phyloP scores from a whole-genome alignment of 2,797 vertebrate species.

The Serranus cabrilla region DNA sequence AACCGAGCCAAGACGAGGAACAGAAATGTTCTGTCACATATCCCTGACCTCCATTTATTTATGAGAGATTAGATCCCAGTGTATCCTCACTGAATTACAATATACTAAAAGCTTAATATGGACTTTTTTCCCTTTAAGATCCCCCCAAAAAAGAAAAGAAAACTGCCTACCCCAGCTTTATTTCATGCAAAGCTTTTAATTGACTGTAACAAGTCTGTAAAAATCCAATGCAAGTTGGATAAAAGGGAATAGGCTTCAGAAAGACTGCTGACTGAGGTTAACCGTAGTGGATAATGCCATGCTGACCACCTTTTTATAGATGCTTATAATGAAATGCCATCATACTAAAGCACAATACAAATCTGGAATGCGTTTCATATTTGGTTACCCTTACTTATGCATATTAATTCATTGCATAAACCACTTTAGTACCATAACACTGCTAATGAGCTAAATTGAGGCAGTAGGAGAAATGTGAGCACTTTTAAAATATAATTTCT shows the following conservation, averaged over 20 bases:
- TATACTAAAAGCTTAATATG: too few relatives aligned
- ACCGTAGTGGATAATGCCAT: constrained; percentile 3
- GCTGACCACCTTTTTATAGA: not conserved
- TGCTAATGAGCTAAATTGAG: constrained; percentile 46
- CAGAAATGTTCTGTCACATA: too few relatives aligned
- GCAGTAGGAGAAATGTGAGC: constrained; percentile 19
- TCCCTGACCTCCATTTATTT: too few relatives aligned
- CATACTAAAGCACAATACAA: constrained; percentile 8
- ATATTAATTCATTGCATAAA: constrained; percentile 33
- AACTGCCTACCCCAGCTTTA: too few relatives aligned
- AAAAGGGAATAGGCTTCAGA: not conserved
- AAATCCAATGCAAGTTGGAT: not conserved
- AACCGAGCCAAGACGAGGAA: too few relatives aligned
- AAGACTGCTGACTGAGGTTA: constrained; percentile 4
- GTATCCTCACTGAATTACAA: too few relatives aligned
- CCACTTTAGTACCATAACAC: constrained; percentile 39
- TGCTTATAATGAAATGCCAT: not conserved
- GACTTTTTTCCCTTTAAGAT: too few relatives aligned
- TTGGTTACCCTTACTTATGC: constrained; percentile 31
- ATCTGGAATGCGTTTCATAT: constrained; percentile 16
- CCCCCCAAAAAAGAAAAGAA: too few relatives aligned
- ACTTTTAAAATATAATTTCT: constrained; percentile 40
- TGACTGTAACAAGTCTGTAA: not conserved
- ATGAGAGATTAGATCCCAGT: too few relatives aligned
- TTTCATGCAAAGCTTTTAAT: too few relatives aligned